These are phyloP conservation scores for Dryadula phaetusa DNA, from an alignment of 2,888 invertebrate species.

Conservation along the genomic window DNA sequence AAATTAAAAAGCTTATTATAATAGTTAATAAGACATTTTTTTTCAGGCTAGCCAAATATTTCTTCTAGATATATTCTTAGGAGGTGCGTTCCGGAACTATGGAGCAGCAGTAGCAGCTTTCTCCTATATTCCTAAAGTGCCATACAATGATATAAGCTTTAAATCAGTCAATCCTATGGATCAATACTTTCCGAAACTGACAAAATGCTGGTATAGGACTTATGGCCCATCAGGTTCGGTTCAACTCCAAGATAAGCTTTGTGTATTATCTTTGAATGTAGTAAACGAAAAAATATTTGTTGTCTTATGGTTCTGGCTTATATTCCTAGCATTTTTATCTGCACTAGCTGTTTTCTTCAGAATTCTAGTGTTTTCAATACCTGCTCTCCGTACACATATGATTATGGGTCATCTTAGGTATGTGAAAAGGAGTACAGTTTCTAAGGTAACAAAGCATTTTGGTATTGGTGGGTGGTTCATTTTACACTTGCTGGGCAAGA, in stretches of 20 bases:
- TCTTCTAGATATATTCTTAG: constrained; percentile 86
- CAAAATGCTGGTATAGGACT: constrained; percentile 85
- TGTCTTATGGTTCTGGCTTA: constrained; percentile 90
- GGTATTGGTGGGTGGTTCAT: constrained; percentile 91
- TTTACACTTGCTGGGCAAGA: constrained; percentile 89
- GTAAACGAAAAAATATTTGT: constrained; percentile 92
- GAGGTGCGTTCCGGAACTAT: constrained; percentile 85
- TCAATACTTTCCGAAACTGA: constrained; percentile 87
- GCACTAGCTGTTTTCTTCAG: constrained; percentile 87
- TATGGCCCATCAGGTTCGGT: constrained; percentile 85
- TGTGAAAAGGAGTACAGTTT: constrained; percentile 80
- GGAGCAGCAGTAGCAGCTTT: constrained; percentile 82
- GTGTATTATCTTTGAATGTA: constrained; percentile 90
- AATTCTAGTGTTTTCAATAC: constrained; percentile 79
- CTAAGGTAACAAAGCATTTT: constrained; percentile 78
- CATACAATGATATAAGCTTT: constrained; percentile 49
- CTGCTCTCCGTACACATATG: constrained; percentile 85
- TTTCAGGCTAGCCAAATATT: constrained; percentile 87
- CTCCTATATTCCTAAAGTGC: constrained; percentile 66
- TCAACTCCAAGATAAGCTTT: constrained; percentile 86
- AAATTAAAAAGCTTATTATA: not conserved
- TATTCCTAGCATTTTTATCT: constrained; percentile 85
- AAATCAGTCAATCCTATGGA: constrained; percentile 86
- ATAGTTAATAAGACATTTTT: not conserved
- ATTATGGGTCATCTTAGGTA: constrained; percentile 85